phyloP scores from a whole-genome alignment of 1,140 invertebrate genomes.

The Paraescarpia echinospica region DNA sequence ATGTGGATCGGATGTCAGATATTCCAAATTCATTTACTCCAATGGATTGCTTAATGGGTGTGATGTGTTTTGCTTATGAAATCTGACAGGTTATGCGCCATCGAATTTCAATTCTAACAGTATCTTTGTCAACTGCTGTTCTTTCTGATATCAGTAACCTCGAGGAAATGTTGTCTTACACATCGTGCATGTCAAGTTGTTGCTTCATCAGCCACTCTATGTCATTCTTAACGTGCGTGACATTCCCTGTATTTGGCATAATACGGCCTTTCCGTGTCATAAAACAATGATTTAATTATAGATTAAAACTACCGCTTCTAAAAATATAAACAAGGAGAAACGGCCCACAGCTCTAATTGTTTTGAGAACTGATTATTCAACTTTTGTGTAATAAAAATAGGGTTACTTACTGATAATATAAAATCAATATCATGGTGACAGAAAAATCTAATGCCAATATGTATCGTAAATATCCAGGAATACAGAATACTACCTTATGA shows the following conservation, averaged over 20 bases:
- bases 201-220: not conserved
- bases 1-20: not conserved
- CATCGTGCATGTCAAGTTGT: not conserved
- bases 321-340: not conserved
- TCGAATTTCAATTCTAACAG: not conserved
- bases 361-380: not conserved
- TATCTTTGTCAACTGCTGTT: not conserved
- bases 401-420: too few relatives aligned
- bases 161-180: not conserved
- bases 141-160: not conserved
- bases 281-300: constrained; percentile 2
- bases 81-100: not conserved
- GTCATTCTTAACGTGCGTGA: not conserved
- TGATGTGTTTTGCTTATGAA: not conserved
- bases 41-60: not conserved
- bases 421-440: too few relatives aligned
- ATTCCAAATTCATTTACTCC: not conserved
- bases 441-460: too few relatives aligned
- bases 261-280: not conserved
- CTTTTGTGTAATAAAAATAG: too few relatives aligned
- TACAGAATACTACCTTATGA: too few relatives aligned
- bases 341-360: not conserved
- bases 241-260: not conserved
- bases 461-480: too few relatives aligned
- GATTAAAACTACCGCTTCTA: not conserved